Conservation (phyloP, 1,140 invertebrate species). For the Lepidurus arcticus region DNA sequence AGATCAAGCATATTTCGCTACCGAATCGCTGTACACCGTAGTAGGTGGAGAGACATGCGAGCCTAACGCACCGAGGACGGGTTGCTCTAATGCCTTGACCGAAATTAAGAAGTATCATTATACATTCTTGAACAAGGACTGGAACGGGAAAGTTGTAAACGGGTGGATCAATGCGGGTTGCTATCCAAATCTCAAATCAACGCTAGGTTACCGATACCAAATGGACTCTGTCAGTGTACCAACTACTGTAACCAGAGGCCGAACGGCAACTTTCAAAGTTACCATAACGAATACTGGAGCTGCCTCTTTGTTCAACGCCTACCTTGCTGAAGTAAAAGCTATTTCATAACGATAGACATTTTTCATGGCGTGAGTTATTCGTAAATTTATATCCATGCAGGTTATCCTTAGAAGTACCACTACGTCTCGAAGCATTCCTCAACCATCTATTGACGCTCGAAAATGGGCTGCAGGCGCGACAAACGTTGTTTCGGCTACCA, state of each 20-base stretch:
- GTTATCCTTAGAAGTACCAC: background rate
- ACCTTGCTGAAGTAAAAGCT: background rate
- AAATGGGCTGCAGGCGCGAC: background rate
- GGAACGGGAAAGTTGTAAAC: background rate
- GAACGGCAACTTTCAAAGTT: background rate
- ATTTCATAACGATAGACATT: background rate
- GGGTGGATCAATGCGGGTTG: background rate
- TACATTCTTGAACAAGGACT: conserved; percentile 31
- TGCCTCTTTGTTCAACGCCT: background rate
- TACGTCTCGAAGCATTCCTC: background rate
- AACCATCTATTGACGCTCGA: background rate
- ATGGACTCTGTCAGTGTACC: background rate
- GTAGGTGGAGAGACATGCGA: conserved; percentile 31
- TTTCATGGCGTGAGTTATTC: background rate
- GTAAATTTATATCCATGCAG: background rate
- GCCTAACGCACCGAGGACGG: conserved; percentile 1
- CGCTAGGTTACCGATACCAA: background rate
- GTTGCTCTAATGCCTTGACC: conserved; percentile 26
- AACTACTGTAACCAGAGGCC: background rate
- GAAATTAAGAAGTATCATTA: conserved; percentile 31
- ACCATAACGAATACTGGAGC: background rate
- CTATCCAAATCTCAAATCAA: background rate
- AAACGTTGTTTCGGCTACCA: background rate
- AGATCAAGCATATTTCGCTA: conserved; percentile 25
- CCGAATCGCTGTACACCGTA: conserved; percentile 16